Evolutionary conservation across 2,888 invertebrate species (phyloP).

Genomic region (Watsonalla cultraria): DNA sequence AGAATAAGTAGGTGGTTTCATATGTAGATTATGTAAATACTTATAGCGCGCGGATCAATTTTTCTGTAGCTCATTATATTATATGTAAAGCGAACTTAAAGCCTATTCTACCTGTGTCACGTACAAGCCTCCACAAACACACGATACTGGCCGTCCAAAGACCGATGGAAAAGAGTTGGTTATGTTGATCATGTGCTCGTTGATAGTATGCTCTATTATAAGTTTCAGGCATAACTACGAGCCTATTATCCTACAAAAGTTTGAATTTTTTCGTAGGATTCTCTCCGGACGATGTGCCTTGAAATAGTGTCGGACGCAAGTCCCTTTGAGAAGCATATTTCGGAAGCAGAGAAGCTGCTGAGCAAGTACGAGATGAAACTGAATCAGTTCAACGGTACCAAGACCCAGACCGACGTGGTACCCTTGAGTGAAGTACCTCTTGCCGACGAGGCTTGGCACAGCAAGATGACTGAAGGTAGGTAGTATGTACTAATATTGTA

Average conservation of each 20-base stretch:
- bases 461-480: slow-evolving; percentile 67
- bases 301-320: slow-evolving; percentile 49
- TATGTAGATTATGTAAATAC: no score
- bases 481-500: neutral
- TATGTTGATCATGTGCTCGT: no score
- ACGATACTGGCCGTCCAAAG: no score
- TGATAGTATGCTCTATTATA: neutral
- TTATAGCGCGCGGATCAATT: no score
- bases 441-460: slow-evolving; percentile 74
- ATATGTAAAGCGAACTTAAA: no score
- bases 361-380: slow-evolving; percentile 78
- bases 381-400: slow-evolving; percentile 64
- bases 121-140: no score
- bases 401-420: slow-evolving; percentile 57
- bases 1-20: no score
- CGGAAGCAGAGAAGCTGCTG: slow-evolving; percentile 74
- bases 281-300: slow-evolving; percentile 51
- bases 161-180: no score
- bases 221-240: neutral
- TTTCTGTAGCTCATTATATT: no score
- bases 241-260: neutral
- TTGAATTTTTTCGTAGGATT: slow-evolving; percentile 36
- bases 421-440: slow-evolving; percentile 63
- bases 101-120: no score
- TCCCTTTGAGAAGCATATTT: slow-evolving; percentile 61